These are phyloP conservation scores for Meteorus sp. DNA, from an alignment of 1,140 invertebrate genomes.

Conservation along the genomic window DNA sequence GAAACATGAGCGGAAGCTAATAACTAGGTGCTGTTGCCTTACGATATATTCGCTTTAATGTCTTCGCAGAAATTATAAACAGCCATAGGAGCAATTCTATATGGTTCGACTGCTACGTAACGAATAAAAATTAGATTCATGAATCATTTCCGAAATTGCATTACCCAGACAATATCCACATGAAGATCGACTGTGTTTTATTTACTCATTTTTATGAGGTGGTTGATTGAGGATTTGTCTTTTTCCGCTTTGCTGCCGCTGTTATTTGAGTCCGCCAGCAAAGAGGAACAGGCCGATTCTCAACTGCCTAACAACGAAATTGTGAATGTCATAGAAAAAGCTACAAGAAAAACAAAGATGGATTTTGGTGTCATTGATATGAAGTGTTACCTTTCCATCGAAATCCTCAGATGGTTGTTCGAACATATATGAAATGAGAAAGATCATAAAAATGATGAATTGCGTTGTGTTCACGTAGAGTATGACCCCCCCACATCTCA, in stretches of 20 bases:
- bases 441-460: not conserved
- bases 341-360: not conserved
- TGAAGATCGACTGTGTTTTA: no score
- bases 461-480: no score
- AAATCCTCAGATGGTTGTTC: no score
- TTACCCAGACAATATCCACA: no score
- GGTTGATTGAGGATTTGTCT: slow-evolving; percentile 43
- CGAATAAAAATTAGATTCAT: no score
- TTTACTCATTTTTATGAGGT: no score
- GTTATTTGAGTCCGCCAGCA: slow-evolving; percentile 15
- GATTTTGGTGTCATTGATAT: not conserved
- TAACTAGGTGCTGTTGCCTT: no score
- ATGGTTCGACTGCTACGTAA: not conserved
- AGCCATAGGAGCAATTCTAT: not conserved
- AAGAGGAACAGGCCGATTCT: slow-evolving; percentile 18
- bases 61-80: not conserved
- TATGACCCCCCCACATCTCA: no score
- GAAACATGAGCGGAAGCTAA: not conserved
- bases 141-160: no score
- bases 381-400: no score
- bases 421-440: no score
- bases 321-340: not conserved
- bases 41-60: not conserved
- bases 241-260: slow-evolving; percentile 54
- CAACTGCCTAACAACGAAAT: not conserved